Conservation (phyloP, 2,113 vertebrate genomes). For the Madoqua kirkii region DNA sequence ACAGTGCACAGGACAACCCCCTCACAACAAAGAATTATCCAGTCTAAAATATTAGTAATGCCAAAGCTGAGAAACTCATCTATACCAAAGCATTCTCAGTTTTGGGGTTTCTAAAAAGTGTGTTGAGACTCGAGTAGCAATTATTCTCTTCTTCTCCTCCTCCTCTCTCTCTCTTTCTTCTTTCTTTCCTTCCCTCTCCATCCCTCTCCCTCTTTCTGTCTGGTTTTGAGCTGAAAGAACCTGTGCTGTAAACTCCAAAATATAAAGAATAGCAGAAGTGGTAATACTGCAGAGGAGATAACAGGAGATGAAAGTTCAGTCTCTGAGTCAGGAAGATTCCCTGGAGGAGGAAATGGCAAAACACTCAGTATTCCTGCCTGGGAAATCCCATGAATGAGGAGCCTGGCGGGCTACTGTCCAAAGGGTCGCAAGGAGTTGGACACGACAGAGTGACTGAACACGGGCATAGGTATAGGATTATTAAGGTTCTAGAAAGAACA, state of each 20-base stretch:
- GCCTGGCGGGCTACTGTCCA: neutral
- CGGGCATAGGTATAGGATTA: neutral
- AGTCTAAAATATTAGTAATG: neutral
- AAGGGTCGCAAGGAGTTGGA: neutral
- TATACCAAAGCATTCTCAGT: neutral
- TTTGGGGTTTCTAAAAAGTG: neutral
- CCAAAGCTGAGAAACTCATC: neutral
- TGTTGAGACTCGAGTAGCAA: neutral
- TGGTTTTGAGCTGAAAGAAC: neutral
- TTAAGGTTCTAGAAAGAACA: neutral
- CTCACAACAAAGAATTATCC: neutral
- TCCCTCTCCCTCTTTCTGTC: neutral
- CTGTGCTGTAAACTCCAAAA: neutral
- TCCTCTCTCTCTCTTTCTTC: neutral
- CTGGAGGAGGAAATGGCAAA: neutral
- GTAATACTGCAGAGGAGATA: neutral
- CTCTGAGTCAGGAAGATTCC: neutral
- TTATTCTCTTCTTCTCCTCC: neutral
- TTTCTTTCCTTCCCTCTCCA: rapidly evolving
- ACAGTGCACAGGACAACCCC: neutral
- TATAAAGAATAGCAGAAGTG: neutral
- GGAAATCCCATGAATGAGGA: neutral
- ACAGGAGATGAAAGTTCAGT: neutral
- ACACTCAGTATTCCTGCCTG: neutral
- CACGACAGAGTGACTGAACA: neutral